Conservation (phyloP, 2,113 vertebrate species). For the Epinephelus moara region DNA sequence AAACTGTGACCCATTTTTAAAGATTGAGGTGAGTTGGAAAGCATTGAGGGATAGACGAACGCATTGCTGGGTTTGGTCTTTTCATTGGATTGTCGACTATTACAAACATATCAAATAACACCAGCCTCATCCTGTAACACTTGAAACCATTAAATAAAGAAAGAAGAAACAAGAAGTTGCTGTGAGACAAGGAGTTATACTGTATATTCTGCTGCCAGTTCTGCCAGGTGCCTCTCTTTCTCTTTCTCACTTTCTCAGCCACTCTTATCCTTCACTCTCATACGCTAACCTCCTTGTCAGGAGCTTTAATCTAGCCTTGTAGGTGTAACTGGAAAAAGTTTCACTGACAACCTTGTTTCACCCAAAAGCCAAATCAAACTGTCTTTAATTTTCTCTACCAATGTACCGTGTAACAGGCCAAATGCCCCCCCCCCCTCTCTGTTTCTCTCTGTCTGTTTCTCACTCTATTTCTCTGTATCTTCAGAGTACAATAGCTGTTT, state of each 20-base stretch:
- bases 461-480: constrained; percentile 16
- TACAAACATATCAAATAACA: not conserved
- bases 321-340: constrained; percentile 50
- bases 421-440: constrained; percentile 17
- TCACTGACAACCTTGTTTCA: constrained; percentile 64
- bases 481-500: constrained; percentile 68
- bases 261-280: constrained; percentile 42
- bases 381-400: constrained; percentile 63
- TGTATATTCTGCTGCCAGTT: constrained; percentile 1
- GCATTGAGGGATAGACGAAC: not conserved
- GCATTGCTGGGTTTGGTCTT: not conserved
- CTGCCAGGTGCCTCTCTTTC: not conserved
- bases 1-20: not conserved
- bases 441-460: not conserved
- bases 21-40: not conserved
- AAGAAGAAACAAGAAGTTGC: not conserved
- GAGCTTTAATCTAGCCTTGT: constrained; percentile 57
- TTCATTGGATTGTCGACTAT: constrained; percentile 6
- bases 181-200: constrained; percentile 6
- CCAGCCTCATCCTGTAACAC: not conserved
- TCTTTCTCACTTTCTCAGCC: not conserved
- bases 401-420: constrained; percentile 46
- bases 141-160: not conserved
- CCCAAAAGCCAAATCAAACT: constrained; percentile 68
- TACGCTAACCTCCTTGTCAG: constrained; percentile 43